These are phyloP conservation scores for Sialia sialis DNA, from an alignment of 2,113 vertebrate species.

Conservation along the genomic window DNA sequence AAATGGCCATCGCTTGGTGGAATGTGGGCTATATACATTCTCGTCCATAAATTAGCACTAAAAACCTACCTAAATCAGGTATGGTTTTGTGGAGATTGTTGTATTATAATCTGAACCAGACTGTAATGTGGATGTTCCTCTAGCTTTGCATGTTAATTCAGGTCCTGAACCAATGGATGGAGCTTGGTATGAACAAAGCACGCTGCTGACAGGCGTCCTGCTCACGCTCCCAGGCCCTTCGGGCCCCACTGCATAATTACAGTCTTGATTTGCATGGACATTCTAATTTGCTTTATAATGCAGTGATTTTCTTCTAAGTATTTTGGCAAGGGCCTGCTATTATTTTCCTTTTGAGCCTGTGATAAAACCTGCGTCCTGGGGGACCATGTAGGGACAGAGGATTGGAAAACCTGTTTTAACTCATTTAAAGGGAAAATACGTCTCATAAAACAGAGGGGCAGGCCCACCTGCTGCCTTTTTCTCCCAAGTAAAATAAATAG, in stretches of 20 bases:
- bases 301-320: background rate
- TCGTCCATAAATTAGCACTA: conserved; percentile 70
- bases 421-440: background rate
- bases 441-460: background rate
- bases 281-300: conserved; percentile 14
- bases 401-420: background rate
- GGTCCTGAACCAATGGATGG: background rate
- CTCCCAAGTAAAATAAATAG: background rate
- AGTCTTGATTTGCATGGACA: conserved; percentile 18
- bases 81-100: conserved; percentile 64
- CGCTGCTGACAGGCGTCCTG: background rate
- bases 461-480: background rate
- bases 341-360: background rate
- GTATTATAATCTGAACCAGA: conserved; percentile 73
- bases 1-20: conserved; percentile 68
- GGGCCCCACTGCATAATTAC: background rate
- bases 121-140: background rate
- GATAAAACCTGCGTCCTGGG: background rate
- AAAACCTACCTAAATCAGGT: conserved; percentile 73
- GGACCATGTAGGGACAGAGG: background rate
- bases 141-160: conserved; percentile 13
- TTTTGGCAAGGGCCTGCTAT: conserved; percentile 14
- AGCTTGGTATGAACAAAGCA: background rate
- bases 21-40: conserved; percentile 55
- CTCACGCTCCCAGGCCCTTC: background rate